These are phyloP conservation scores for Lepus europaeus DNA, from an alignment of 2,113 vertebrate species.

Conservation along the genomic window DNA sequence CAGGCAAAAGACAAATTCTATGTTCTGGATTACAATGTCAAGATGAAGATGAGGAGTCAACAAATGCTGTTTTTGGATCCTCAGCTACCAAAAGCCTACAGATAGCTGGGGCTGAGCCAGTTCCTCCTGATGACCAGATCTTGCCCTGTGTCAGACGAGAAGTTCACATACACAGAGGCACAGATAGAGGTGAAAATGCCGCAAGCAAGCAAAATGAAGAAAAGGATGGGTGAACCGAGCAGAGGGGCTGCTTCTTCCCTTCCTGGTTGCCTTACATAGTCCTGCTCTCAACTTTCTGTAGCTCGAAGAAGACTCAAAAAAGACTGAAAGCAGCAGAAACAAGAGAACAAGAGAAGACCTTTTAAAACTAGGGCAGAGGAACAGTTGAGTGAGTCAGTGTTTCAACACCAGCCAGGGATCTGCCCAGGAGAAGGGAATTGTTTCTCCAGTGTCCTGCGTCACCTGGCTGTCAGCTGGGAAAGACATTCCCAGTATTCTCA, in stretches of 20 bases:
- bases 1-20: neutral
- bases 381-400: conserved; percentile 39
- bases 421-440: neutral
- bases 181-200: neutral
- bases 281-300: neutral
- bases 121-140: neutral
- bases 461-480: neutral
- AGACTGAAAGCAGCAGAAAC: conserved; percentile 36
- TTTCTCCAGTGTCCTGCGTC: neutral
- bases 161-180: neutral
- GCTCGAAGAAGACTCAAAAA: neutral
- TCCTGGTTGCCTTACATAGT: neutral
- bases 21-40: neutral
- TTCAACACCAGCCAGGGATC: neutral
- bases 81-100: neutral
- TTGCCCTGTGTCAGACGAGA: neutral
- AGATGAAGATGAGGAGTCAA: neutral
- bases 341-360: conserved; percentile 54
- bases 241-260: neutral
- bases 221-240: too few relatives aligned
- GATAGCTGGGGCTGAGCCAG: neutral
- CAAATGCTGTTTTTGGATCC: neutral
- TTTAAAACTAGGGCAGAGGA: conserved; percentile 70
- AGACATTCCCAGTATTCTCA: neutral
- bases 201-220: neutral